phyloP scores from a whole-genome alignment of 35 echinoderm and acorn worm genomes.

The Strongylocentrotus purpuratus region DNA sequence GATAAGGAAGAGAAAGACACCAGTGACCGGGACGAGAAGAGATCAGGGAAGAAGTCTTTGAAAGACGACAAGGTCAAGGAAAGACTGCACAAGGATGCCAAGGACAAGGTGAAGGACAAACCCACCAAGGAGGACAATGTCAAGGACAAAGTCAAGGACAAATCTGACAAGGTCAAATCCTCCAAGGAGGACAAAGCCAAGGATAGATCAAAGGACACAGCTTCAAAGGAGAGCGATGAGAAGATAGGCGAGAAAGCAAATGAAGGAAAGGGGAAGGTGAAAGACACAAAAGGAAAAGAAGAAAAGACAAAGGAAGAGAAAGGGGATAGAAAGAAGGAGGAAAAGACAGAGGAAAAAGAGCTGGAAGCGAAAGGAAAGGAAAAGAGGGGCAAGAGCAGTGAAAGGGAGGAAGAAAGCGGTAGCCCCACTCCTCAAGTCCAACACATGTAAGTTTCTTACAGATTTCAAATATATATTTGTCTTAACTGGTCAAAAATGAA shows the following conservation, averaged over 20 bases:
- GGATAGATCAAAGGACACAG: slow-evolving; percentile 48
- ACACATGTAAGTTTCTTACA: slow-evolving; percentile 11
- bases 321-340: slow-evolving; percentile 61
- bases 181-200: slow-evolving; percentile 47
- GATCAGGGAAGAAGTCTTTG: background rate
- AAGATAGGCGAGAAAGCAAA: slow-evolving; percentile 54
- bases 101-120: slow-evolving; percentile 48
- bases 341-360: slow-evolving; percentile 37
- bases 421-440: background rate
- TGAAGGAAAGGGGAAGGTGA: slow-evolving; percentile 48
- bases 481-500: too few relatives aligned
- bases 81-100: slow-evolving; percentile 6
- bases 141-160: slow-evolving; percentile 47
- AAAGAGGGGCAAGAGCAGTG: slow-evolving; percentile 26
- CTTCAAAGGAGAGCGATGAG: slow-evolving; percentile 38
- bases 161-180: slow-evolving; percentile 24
- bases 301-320: slow-evolving; percentile 44
- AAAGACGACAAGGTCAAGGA: background rate
- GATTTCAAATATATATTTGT: too few relatives aligned
- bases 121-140: slow-evolving; percentile 4
- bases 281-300: slow-evolving; percentile 47
- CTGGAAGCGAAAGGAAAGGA: background rate
- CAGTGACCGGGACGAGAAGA: background rate
- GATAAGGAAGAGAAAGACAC: slow-evolving; percentile 54
- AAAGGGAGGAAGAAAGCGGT: background rate